Evolutionary conservation across 1,140 invertebrate genomes (phyloP).

Genomic region (Ctenoplectra terminalis): DNA sequence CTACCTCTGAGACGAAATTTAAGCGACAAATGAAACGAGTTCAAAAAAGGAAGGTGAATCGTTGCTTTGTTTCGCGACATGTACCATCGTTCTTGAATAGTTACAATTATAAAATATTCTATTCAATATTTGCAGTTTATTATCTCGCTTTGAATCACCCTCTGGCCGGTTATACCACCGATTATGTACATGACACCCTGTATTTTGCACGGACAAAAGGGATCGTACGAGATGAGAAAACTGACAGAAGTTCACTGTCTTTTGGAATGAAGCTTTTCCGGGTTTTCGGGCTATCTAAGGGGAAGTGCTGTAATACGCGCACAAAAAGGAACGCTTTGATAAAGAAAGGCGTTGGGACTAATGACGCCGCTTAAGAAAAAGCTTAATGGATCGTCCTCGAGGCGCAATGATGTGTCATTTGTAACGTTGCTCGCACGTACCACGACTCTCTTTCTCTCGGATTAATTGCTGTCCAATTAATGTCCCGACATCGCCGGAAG

Average conservation of each 20-base stretch:
- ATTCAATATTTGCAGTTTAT: no score
- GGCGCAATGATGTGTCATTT: slow-evolving; percentile 72
- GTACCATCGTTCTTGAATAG: neutral
- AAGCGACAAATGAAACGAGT: slow-evolving; percentile 20
- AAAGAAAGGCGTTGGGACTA: slow-evolving; percentile 66
- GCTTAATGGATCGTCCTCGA: slow-evolving; percentile 70
- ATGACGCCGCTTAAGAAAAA: slow-evolving; percentile 67
- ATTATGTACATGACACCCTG: neutral
- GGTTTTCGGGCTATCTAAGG: slow-evolving; percentile 59
- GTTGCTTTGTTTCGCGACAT: slow-evolving; percentile 8
- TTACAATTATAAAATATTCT: neutral
- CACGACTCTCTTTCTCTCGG: slow-evolving; percentile 32
- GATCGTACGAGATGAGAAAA: neutral
- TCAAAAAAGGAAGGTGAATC: neutral
- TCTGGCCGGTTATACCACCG: neutral
- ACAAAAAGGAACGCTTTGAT: slow-evolving; percentile 58
- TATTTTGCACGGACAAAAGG: slow-evolving; percentile 11
- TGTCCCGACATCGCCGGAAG: slow-evolving; percentile 60
- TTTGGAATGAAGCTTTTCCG: slow-evolving; percentile 49
- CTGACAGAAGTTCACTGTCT: slow-evolving; percentile 52
- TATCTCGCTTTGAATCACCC: neutral
- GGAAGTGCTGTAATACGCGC: slow-evolving; percentile 58
- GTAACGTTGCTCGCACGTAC: slow-evolving; percentile 66
- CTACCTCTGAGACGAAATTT: neutral
- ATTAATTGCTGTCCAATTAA: slow-evolving; percentile 77